These are phyloP conservation scores for Myiothlypis coronata DNA, from an alignment of 2,797 vertebrate species.

Conservation along the genomic window DNA sequence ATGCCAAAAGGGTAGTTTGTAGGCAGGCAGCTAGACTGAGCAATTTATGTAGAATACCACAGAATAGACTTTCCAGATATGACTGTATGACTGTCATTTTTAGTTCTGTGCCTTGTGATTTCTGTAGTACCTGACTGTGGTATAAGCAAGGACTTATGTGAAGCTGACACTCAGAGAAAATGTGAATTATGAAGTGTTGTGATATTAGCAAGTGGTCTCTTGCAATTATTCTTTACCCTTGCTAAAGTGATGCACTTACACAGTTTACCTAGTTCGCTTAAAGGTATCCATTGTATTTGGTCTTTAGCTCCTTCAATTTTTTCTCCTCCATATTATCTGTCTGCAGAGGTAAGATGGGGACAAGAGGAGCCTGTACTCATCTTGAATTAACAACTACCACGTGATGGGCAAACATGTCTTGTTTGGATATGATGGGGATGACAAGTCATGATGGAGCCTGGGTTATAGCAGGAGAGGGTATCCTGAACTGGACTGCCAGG, in stretches of 20 bases:
- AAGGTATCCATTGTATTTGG: background rate
- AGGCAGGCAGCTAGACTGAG: background rate
- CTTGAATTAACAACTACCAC: background rate
- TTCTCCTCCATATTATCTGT: background rate
- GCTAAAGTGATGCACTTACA: background rate
- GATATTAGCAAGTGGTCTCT: conserved; percentile 10
- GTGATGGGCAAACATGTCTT: background rate
- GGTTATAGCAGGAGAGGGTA: background rate
- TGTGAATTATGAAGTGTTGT: background rate
- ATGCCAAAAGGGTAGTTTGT: background rate
- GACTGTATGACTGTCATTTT: conserved; percentile 26
- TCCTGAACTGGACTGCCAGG: background rate
- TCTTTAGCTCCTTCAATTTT: background rate
- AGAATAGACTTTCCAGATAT: background rate
- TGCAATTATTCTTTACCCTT: conserved; percentile 12
- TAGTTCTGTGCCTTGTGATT: conserved; percentile 29
- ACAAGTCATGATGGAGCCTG: background rate
- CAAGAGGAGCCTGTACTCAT: background rate
- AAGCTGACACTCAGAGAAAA: background rate
- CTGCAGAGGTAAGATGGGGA: background rate
- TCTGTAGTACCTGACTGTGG: background rate
- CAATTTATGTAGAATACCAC: background rate
- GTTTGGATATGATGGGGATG: background rate
- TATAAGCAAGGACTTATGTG: conserved; percentile 1
- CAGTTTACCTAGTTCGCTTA: background rate